Base-by-base conservation (phyloP, 2,113 vertebrate species). In the Triplophysa dalaica region DNA sequence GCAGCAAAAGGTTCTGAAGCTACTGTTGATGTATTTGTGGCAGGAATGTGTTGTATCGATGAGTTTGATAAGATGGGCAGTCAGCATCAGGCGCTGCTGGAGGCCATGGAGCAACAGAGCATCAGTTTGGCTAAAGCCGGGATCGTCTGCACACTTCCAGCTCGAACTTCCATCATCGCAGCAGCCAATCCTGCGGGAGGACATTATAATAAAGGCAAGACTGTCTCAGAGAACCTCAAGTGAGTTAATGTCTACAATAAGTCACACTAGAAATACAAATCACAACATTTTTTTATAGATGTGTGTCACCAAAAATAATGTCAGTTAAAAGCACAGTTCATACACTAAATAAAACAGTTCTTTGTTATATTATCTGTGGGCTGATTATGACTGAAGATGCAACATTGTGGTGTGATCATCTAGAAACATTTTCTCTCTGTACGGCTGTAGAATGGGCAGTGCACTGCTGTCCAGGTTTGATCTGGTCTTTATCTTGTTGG, bases 91-190 rank as follows among this genome's bases (percentile, higher is more conserved):
- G 98, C 97, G 68, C 90, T 99, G 81, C 54, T 99, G 41, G 98
- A 99, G 87, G 97, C 97, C 70, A 99, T 99, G 98, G 98, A 99
- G 72, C 98, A 99, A 89, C 98, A 99, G 84, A 96, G 94, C 68
- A 98, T 99, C 83, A 99, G 98, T 82, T 93, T 99, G 84, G 98
- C 98, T 4, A 99, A 99, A 83, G 98, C 97, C 77, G 98, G 98
- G 5, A 94, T 99, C 54, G 96, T 99, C 43, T 98, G 96, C 86
- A 96, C 94, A 33, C 92, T 99, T 75, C 98, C 97, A 43, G 97
- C 98, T 78, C 93, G 98, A 68, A 95, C 97, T 0, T 98, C 98
- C 0, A 95, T 99, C 6, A 73, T 98, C 22, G 98, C 98, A 63
- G 97, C 98, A 38, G 98, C 97, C 43, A 99, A 99, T 86, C 98